Conservation (phyloP, 2,888 invertebrate genomes). For the Blastobasis lacticolella region DNA sequence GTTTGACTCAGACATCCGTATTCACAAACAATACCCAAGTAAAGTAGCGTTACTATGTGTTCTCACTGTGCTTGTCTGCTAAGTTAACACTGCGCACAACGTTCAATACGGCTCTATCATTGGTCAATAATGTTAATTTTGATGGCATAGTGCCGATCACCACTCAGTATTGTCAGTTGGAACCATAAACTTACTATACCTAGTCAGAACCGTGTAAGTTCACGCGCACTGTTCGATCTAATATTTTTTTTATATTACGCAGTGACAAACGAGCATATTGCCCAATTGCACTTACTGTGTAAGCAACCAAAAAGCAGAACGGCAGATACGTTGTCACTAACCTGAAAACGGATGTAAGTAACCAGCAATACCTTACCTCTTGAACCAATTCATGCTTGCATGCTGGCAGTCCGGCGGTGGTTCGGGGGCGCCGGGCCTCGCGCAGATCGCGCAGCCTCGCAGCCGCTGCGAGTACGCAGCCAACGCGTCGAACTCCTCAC, state of each 20-base stretch:
- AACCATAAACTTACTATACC: too few relatives aligned
- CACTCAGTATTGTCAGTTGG: neutral
- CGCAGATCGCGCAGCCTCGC: slow-evolving; percentile 48
- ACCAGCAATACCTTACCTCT: slow-evolving; percentile 26
- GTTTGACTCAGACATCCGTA: too few relatives aligned
- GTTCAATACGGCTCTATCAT: too few relatives aligned
- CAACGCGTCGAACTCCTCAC: slow-evolving; percentile 59
- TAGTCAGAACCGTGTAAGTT: too few relatives aligned
- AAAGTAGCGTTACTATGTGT: too few relatives aligned
- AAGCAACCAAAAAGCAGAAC: too few relatives aligned
- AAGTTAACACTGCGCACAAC: too few relatives aligned
- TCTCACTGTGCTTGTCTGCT: too few relatives aligned
- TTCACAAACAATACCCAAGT: too few relatives aligned
- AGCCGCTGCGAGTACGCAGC: slow-evolving; percentile 49
- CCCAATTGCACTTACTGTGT: too few relatives aligned
- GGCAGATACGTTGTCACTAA: neutral
- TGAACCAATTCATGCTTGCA: slow-evolving; percentile 39
- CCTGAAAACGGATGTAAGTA: neutral
- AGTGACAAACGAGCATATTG: neutral
- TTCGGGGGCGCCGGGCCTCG: slow-evolving; percentile 27
- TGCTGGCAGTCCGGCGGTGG: slow-evolving; percentile 41
- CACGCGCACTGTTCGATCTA: neutral
- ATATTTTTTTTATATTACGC: neutral
- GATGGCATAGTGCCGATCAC: neutral
- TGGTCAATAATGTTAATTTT: too few relatives aligned